Evolutionary conservation across 2,888 invertebrate genomes (phyloP), one percentile per base, ranked within the genome.

Genomic region (Poecilus cupreus): DNA sequence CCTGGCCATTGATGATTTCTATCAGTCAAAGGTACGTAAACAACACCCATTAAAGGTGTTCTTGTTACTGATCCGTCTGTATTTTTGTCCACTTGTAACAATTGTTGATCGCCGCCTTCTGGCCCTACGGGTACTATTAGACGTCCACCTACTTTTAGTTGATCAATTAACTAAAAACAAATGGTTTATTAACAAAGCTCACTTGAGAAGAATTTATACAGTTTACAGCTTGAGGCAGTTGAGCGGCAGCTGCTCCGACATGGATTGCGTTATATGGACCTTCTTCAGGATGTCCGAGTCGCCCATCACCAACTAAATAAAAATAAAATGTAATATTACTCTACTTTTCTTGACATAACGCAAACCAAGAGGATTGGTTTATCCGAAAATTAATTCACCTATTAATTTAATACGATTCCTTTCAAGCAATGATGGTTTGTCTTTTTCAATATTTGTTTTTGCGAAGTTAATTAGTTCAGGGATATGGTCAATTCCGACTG

Each of bases 11-110:
- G 95, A 82, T 91, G 91, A 18, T 93, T 92, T 88, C 94, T 93
- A 88, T 97, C 97, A 0, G 99, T 99, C 60, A 99, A 91, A 0
- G 99, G 99, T 39, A 99, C 99, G 88, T 97, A 99, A 85, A 98
- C 95, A 10, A 99, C 99, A 51, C 97, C 96, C 96, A 98, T 98
- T 8, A 99, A 90, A 51, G 93, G 92, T 84, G 94, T 94, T 82
- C 94, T 91, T 20, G 91, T 91, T 3, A 97, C 92, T 37, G 93
- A 91, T 5, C 98, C 98, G 87, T 96, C 94, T 1, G 89, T 88
- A 39, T 93, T 91, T 89, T 98, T 99, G 89, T 99, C 99, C 81
- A 98, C 94, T 91, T 94, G 94, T 88, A 95, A 94, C 85, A 99
- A 91, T 87, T 95, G 93, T 89, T 98, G 98, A 87, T 95, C 94